phyloP scores from a whole-genome alignment of 2,797 vertebrate genomes.

The Bryconaethiops microstoma region DNA sequence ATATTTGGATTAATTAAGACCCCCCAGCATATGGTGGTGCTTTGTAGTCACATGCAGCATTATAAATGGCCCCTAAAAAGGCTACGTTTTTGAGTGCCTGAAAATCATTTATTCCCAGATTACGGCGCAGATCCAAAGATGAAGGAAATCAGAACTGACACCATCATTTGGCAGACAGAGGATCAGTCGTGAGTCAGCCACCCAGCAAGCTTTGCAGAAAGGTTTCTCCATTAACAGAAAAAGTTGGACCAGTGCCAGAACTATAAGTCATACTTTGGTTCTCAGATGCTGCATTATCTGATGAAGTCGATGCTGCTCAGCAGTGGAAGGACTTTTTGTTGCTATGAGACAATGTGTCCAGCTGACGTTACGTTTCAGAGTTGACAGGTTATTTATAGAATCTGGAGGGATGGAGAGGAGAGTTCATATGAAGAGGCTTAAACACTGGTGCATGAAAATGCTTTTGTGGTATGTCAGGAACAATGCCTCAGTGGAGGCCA shows the following conservation, averaged over 20 bases:
- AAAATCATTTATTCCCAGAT: not conserved
- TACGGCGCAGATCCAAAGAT: not conserved
- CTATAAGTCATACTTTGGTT: slow-evolving; percentile 3
- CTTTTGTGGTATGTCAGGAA: slow-evolving; percentile 44
- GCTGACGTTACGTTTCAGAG: slow-evolving; percentile 41
- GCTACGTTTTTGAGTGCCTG: not conserved
- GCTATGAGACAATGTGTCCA: slow-evolving; percentile 50
- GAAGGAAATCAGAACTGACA: not conserved
- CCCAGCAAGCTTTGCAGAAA: not conserved
- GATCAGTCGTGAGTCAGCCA: not conserved
- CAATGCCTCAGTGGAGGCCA: not conserved
- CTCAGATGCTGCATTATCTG: slow-evolving; percentile 9
- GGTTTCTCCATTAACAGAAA: slow-evolving; percentile 3
- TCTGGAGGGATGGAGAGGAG: slow-evolving; percentile 10
- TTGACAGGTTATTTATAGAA: slow-evolving; percentile 52
- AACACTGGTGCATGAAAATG: slow-evolving; percentile 38
- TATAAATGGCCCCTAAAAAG: not conserved
- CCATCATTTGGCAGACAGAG: not conserved
- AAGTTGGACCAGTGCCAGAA: slow-evolving; percentile 13
- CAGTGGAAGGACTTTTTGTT: slow-evolving; percentile 38
- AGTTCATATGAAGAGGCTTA: slow-evolving; percentile 33
- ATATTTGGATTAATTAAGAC: not conserved
- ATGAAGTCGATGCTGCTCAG: slow-evolving; percentile 10
- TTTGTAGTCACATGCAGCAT: not conserved
- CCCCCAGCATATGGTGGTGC: too few species aligned